A percentile compares a stretch with the other conserved stretches of the same genome.
Evolutionary conservation across 2,797 vertebrate genomes (phyloP).

Genomic region (Arremon brunneinucha): DNA sequence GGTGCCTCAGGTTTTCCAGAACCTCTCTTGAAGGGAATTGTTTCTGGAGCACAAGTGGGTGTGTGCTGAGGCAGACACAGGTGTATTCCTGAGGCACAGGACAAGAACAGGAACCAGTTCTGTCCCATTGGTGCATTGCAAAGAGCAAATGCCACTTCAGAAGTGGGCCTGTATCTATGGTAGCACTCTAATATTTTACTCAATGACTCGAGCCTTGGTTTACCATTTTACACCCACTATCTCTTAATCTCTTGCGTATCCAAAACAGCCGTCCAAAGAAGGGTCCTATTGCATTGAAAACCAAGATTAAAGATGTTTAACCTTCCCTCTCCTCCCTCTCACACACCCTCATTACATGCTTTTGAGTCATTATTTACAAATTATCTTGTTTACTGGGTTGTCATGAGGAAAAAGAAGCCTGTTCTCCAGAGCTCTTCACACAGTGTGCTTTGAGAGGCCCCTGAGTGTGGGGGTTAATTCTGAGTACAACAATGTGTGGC

Average conservation of each 20-base stretch:
- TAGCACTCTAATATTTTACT: neutral
- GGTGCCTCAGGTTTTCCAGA: neutral
- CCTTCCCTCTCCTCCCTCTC: slow-evolving; percentile 40
- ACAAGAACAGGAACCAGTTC: neutral
- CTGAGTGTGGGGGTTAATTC: neutral
- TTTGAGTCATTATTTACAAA: slow-evolving; percentile 73
- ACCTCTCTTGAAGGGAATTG: neutral
- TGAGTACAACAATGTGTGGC: fast-evolving
- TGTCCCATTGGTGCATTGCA: neutral
- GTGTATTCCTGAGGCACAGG: neutral
- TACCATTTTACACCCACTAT: slow-evolving; percentile 11
- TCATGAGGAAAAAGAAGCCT: neutral
- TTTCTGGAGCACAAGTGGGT: neutral
- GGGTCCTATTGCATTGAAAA: slow-evolving; percentile 5
- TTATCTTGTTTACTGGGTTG: slow-evolving; percentile 28
- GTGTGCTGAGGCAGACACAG: neutral
- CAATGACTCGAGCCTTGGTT: neutral
- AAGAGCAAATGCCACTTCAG: neutral
- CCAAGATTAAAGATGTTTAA: slow-evolving; percentile 36
- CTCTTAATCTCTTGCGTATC: slow-evolving; percentile 32
- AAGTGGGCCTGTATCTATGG: neutral
- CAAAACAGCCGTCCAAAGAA: neutral
- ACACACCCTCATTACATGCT: neutral
- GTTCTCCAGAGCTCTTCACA: neutral
- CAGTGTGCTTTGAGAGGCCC: neutral